A percentile compares a stretch with the other conserved stretches of the same genome.
Evolutionary conservation across 1,140 invertebrate genomes (phyloP).

Genomic region (Anoplolepis gracilipes): DNA sequence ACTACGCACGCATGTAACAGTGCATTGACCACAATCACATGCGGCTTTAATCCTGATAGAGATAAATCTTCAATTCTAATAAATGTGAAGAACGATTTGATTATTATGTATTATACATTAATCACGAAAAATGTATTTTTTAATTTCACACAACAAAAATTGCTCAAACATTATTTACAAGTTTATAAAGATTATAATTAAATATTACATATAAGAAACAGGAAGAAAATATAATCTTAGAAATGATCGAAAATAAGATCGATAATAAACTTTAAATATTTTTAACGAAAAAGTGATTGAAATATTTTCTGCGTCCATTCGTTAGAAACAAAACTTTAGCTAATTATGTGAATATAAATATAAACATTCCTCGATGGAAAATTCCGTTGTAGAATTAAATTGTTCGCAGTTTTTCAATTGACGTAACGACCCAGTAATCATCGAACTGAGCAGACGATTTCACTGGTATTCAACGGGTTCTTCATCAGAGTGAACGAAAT

Average conservation of each 20-base stretch:
- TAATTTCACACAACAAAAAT: background rate
- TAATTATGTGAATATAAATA: background rate
- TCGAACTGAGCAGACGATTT: conserved; percentile 30
- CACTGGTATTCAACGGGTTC: conserved; percentile 9
- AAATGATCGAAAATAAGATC: background rate
- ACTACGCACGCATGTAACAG: background rate
- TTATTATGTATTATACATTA: background rate
- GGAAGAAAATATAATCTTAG: too few species aligned
- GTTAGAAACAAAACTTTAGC: background rate
- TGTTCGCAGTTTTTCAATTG: conserved; percentile 41
- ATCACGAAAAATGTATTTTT: conserved; percentile 4
- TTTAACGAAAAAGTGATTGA: background rate
- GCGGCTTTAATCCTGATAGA: background rate
- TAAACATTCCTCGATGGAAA: too few species aligned
- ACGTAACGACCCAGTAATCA: conserved; percentile 66
- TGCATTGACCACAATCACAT: background rate
- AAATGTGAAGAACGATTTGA: background rate
- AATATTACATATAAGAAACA: background rate
- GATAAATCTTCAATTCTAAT: background rate
- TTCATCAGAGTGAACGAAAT: background rate
- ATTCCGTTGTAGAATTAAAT: background rate
- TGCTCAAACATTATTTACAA: background rate
- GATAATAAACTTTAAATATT: background rate
- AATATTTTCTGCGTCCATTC: background rate
- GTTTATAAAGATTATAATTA: conserved; percentile 15